These are phyloP conservation scores for Chinchilla lanigera DNA, from an alignment of 2,113 vertebrate genomes.

Conservation along the genomic window DNA sequence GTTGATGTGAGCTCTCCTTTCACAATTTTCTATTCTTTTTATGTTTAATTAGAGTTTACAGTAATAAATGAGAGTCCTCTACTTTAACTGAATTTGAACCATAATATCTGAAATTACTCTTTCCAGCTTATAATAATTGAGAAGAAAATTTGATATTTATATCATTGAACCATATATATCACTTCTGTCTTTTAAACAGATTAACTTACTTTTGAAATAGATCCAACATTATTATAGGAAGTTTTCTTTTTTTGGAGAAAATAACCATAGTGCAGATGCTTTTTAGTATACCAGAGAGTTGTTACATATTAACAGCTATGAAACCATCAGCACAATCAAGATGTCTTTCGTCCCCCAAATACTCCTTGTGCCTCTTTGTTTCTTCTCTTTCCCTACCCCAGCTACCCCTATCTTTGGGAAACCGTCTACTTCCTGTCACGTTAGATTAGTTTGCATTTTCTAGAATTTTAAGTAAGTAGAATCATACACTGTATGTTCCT, in stretches of 20 bases:
- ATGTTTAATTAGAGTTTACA: constrained; percentile 49
- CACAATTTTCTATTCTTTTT: constrained; percentile 11
- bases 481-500: background rate
- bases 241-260: constrained; percentile 30
- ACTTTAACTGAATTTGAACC: constrained; percentile 46
- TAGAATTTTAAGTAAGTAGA: background rate
- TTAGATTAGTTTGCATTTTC: background rate
- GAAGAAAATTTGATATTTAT: constrained; percentile 1
- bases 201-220: constrained; percentile 30
- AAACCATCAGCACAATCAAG: background rate
- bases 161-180: background rate
- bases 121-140: background rate
- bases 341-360: background rate
- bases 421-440: background rate
- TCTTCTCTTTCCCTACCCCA: background rate
- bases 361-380: background rate
- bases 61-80: background rate
- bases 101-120: constrained; percentile 33
- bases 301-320: background rate
- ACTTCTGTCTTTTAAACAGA: constrained; percentile 35
- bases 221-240: constrained; percentile 5
- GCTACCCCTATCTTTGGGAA: background rate
- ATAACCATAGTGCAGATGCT: background rate
- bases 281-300: background rate
- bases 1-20: constrained; percentile 35